Base-by-base conservation (phyloP, 2,888 invertebrate species). In the Cataglyphis cursor region DNA sequence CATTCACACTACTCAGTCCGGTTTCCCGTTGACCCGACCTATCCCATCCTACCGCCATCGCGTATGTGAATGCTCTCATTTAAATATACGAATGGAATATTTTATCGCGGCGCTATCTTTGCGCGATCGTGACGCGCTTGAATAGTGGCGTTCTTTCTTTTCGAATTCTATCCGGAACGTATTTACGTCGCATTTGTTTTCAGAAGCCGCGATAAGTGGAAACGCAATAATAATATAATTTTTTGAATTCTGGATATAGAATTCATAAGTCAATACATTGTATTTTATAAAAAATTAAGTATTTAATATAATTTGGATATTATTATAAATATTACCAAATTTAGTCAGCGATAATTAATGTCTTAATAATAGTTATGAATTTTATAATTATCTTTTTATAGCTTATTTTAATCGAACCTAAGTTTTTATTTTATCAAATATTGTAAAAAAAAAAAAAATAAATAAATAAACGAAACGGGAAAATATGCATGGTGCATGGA, bases 21-120 rank as follows among this genome's bases (percentile, higher is more conserved):
- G 21, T 70, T 78, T 66, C 3, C 31, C 18, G 41, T 21, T 70
- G 78, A 44, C 78, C 57, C 31, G 57, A 78, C 41, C 68, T 76
- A 68, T 78, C 21, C 70, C 57, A 78, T 68, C 41, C 28, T 21
- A 18, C n/a, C 18, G 31, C 44, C 41, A 70, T 57, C 54, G 21
- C 44, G 18, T 31, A 35, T 75, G 57, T 78, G 70, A 78, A 70
- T 44, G 57, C 78, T 78, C 78, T 78, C 44, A 78, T 78, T 78
- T 78, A 78, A 78, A 78, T 78, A 70, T 59, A 70, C 18, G 57
- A 70, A 70, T 70, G 78, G 70, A 78, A 78, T 78, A 78, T 78
- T 78, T 78, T 70, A 70, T 78, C 59, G n/a, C 21, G 21, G 35
- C 4, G 31, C 57, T 68, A 68, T 78, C 68, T 68, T 51, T 68